phyloP scores from a whole-genome alignment of 1,140 invertebrate species.

The Papilio xuthus region DNA sequence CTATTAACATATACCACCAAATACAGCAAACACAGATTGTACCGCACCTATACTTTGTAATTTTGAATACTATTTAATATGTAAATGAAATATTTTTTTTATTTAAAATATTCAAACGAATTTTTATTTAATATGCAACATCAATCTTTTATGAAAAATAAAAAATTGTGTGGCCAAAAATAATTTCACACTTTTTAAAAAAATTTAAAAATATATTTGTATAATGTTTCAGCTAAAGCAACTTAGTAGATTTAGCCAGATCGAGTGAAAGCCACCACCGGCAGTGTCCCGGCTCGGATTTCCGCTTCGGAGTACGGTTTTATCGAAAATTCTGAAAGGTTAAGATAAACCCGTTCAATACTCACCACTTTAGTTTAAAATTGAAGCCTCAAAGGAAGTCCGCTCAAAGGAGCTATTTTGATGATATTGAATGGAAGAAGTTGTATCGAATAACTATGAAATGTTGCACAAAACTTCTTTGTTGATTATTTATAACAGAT shows the following conservation, averaged over 20 bases:
- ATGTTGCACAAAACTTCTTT: not conserved
- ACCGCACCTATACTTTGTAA: not conserved
- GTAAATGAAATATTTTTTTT: no score
- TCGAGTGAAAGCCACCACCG: not conserved
- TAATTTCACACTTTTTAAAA: not conserved
- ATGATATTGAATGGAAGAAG: slow-evolving; percentile 11
- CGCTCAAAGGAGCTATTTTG: slow-evolving; percentile 23
- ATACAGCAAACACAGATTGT: not conserved
- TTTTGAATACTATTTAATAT: no score
- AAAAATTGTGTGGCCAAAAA: not conserved
- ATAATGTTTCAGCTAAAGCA: not conserved
- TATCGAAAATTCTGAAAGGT: slow-evolving; percentile 25
- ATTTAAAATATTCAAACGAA: no score
- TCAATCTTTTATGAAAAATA: no score
- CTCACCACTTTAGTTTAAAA: slow-evolving; percentile 22
- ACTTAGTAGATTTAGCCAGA: slow-evolving; percentile 1
- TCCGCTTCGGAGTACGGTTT: slow-evolving; percentile 16
- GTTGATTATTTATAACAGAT: no score
- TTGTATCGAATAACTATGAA: not conserved
- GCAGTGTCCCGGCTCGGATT: slow-evolving; percentile 15
- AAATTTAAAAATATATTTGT: not conserved
- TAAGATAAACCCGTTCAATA: slow-evolving; percentile 25
- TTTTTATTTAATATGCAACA: no score
- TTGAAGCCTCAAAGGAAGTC: slow-evolving; percentile 19
- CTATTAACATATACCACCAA: not conserved